A percentile compares a stretch with the other conserved stretches of the same genome.
Conservation (phyloP, 2,113 vertebrate genomes). For the Phalacrocorax brasilianus region DNA sequence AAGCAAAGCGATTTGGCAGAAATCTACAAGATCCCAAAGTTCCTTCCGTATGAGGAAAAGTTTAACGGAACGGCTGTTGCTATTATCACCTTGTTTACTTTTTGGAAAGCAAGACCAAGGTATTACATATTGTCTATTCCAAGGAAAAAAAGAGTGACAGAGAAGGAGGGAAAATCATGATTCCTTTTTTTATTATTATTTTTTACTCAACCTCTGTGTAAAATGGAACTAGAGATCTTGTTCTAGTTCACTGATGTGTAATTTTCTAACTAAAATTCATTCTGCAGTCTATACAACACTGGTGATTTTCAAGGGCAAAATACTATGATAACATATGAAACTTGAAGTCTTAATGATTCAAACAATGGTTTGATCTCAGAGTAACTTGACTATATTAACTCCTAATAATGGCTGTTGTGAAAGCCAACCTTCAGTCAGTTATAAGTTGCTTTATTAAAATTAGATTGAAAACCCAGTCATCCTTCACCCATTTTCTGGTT, state of each 20-base stretch:
- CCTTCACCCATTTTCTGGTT: neutral
- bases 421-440: neutral
- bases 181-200: neutral
- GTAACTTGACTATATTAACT: neutral
- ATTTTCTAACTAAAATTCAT: neutral
- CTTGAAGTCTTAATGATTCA: neutral
- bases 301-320: neutral
- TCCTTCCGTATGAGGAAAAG: neutral
- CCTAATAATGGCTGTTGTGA: neutral
- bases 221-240: neutral
- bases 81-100: neutral
- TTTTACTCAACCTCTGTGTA: neutral
- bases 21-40: neutral
- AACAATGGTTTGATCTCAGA: neutral
- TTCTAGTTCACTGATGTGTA: neutral
- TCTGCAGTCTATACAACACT: neutral
- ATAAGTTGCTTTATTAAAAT: neutral
- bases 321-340: neutral
- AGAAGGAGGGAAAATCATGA: neutral
- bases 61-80: neutral
- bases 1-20: neutral
- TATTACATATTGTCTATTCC: neutral
- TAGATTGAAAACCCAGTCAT: neutral
- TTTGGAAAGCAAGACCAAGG: neutral
- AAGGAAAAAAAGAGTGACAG: neutral